Evolutionary conservation across 2,113 vertebrate genomes (phyloP), one percentile per base, ranked within the genome.

Genomic region (Leptobrachium ailaonicum): DNA sequence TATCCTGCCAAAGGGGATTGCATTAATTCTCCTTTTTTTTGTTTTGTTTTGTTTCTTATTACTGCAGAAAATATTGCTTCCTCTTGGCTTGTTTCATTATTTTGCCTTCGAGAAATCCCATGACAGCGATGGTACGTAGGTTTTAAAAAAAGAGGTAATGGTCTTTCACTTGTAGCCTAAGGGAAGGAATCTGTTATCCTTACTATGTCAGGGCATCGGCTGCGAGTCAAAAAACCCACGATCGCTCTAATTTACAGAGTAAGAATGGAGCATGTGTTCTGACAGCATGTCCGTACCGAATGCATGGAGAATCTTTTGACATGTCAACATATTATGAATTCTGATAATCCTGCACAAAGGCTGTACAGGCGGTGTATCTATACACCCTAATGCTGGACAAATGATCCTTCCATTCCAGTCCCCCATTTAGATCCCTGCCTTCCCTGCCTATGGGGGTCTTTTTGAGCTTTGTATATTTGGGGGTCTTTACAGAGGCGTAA

Each of bases 1-100:
- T 7, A 78, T 78, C 71, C 69, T 63, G 76, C 76, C 60, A 2
- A 20, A 47, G 76, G 67, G 58, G 20, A 32, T 54, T 47, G n/a
- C 44, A 50, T 62, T 78, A 63, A 71, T 70, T 68, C 54, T 50
- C 42, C 45, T 53, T 41, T 60, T 60, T 68, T 69, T 68, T 32
- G 68, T 77, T 41, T 77, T 14, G 20, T 32, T 32, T 32, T 32
- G 20, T 32, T 32, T 32, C 20, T 32, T 32, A 32, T 32, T 32
- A 32, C 20, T 32, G 54, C 40, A 68, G 41, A 41, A 76, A 11
- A 41, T 54, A 76, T 32, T 76, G 32, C 66, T 54, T 67, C 47
- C 64, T 11, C 66, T 32, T 53, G 74, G 45, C 41, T 1, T 66
- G 32, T 54, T 76, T 67, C 66, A 54, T 75, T 44, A 50, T 40